Conservation (phyloP, 1,140 invertebrate genomes). For the Argopecten irradians region DNA sequence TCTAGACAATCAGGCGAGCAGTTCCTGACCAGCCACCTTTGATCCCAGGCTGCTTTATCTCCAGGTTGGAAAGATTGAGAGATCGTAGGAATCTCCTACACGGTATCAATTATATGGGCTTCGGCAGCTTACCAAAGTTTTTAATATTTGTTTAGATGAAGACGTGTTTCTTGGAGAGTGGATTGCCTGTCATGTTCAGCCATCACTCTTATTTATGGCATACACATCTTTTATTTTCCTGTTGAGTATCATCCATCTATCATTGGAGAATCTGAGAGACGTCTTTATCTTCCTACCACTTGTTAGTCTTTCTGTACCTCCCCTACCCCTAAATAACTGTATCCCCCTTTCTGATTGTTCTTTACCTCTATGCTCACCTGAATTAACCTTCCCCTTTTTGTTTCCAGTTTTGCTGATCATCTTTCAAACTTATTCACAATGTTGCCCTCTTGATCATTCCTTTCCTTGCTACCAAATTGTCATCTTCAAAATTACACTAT, state of each 20-base stretch:
- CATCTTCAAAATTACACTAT: too few relatives aligned
- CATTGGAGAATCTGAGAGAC: background rate
- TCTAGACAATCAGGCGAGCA: background rate
- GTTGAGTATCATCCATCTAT: background rate
- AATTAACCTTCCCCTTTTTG: too few relatives aligned
- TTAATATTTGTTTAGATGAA: background rate
- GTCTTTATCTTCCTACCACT: background rate
- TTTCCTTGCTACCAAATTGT: too few relatives aligned
- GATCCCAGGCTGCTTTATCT: background rate
- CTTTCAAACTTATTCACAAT: too few relatives aligned
- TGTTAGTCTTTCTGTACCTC: too few relatives aligned
- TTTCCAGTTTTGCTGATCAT: too few relatives aligned
- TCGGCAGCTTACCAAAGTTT: background rate
- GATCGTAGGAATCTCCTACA: background rate
- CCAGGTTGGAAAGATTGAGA: too few relatives aligned
- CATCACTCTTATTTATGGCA: background rate
- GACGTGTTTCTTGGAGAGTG: background rate
- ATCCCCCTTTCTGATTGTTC: too few relatives aligned
- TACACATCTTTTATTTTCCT: background rate
- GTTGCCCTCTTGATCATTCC: too few relatives aligned
- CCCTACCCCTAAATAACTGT: too few relatives aligned
- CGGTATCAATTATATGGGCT: constrained; percentile 8
- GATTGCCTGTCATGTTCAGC: background rate
- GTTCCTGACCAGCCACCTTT: background rate
- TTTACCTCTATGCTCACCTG: too few relatives aligned